Percentiles rank a stretch among this genome's conserved stretches.
These are phyloP conservation scores for Labeo catla DNA, from an alignment of 2,113 vertebrate genomes.

Conservation along the genomic window DNA sequence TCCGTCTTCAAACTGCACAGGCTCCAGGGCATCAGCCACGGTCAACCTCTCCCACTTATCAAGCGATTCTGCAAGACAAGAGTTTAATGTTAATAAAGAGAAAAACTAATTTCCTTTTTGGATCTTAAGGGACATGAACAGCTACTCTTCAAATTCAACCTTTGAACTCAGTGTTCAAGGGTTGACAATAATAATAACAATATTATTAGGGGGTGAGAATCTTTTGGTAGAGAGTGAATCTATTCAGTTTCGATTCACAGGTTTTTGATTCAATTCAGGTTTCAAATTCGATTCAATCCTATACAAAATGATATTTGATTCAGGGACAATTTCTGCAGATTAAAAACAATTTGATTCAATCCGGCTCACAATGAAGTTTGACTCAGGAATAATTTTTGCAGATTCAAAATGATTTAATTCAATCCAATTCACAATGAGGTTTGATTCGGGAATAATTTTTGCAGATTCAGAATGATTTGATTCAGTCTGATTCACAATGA, in stretches of 20 bases:
- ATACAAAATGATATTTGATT: too few relatives aligned
- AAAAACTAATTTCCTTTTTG: background rate
- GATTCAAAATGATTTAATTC: too few relatives aligned
- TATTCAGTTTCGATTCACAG: background rate
- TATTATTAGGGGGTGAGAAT: background rate
- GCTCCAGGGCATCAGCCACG: constrained; percentile 93
- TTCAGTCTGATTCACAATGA: too few relatives aligned
- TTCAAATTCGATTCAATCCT: background rate
- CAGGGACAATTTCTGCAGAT: too few relatives aligned
- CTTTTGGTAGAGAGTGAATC: background rate
- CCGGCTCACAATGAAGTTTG: too few relatives aligned
- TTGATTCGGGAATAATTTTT: too few relatives aligned
- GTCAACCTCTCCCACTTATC: constrained; percentile 98
- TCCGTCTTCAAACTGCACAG: constrained; percentile 95
- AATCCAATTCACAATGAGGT: too few relatives aligned
- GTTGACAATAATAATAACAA: background rate
- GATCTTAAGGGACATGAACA: background rate
- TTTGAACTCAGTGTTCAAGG: background rate
- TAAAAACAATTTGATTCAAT: too few relatives aligned
- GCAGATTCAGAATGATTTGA: too few relatives aligned
- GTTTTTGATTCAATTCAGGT: too few relatives aligned
- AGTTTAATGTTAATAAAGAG: background rate
- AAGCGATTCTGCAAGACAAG: constrained; percentile 84
- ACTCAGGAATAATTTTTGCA: too few relatives aligned
- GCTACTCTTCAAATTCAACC: background rate